Conservation (phyloP, 2,113 vertebrate species). For the Empidonax alnorum region DNA sequence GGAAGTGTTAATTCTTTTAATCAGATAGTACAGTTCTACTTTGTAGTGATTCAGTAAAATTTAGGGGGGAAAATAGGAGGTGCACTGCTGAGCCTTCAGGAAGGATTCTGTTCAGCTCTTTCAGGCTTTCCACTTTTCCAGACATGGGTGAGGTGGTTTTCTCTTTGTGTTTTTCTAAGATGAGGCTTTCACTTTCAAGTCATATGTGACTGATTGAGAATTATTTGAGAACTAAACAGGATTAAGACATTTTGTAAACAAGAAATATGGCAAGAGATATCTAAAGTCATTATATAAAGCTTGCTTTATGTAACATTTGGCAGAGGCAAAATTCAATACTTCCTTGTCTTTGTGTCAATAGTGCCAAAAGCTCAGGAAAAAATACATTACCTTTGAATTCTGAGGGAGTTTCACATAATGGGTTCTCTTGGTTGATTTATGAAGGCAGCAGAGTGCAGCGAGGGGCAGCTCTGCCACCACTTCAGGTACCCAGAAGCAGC, state of each 20-base stretch:
- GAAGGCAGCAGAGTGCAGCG: not conserved
- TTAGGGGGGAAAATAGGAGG: not conserved
- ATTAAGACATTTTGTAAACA: not conserved
- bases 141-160: not conserved
- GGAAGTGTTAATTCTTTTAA: not conserved
- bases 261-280: not conserved
- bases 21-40: not conserved
- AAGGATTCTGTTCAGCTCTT: not conserved
- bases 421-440: not conserved
- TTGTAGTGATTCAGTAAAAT: not conserved
- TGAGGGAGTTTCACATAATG: not conserved
- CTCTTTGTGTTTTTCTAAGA: not conserved
- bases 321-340: not conserved
- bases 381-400: not conserved
- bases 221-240: not conserved
- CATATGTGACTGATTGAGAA: not conserved
- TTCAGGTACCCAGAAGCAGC: fast-evolving
- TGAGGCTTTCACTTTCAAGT: not conserved
- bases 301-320: not conserved
- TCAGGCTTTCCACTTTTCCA: not conserved
- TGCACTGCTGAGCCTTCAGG: not conserved
- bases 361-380: not conserved
- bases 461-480: not conserved
- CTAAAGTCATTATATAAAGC: not conserved
- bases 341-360: not conserved